phyloP scores from a whole-genome alignment of 1,140 invertebrate species.

The Zaprionus inermis region DNA sequence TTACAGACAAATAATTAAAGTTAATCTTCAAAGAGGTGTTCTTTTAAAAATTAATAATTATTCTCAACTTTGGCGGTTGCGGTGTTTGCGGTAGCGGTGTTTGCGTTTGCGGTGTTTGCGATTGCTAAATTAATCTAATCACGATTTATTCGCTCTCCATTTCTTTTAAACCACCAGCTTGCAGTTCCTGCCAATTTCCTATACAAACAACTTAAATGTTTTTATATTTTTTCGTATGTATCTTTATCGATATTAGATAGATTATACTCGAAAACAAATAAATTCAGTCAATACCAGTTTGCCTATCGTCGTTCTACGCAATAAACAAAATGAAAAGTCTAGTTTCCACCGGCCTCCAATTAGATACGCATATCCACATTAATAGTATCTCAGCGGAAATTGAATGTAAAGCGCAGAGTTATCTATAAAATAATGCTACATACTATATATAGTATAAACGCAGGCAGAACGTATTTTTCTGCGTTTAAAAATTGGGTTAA shows the following conservation, averaged over 20 bases:
- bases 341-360: not conserved
- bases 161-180: no score
- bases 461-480: not conserved
- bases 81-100: no score
- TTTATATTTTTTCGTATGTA: not conserved
- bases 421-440: not conserved
- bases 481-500: conserved; percentile 9
- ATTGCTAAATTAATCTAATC: no score
- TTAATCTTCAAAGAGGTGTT: not conserved
- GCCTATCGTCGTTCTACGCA: not conserved
- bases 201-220: no score
- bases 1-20: not conserved
- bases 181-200: no score
- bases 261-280: not conserved
- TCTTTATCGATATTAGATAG: not conserved
- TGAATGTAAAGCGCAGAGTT: not conserved
- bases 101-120: no score
- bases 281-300: not conserved
- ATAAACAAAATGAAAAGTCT: not conserved
- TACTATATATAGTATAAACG: conserved; percentile 15
- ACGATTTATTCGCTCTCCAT: no score
- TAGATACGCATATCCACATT: not conserved
- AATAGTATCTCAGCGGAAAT: conserved; percentile 17
- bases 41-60: no score
- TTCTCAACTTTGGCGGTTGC: no score